phyloP scores from a whole-genome alignment of 2,888 invertebrate genomes.

The Osmoderma eremita region DNA sequence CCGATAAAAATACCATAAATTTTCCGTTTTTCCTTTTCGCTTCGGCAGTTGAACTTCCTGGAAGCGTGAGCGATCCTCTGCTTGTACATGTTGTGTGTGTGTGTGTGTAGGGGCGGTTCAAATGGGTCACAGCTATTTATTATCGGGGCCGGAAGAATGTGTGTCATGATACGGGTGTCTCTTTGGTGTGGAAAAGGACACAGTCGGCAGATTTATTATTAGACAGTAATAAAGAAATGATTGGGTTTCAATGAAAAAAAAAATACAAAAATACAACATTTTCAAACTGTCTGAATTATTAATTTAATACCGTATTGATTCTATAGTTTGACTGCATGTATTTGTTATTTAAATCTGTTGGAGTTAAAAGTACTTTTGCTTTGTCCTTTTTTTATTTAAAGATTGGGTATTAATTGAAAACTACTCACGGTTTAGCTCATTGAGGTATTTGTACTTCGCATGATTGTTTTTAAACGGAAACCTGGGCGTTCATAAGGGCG shows the following conservation, averaged over 20 bases:
- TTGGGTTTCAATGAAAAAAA: conserved; percentile 13
- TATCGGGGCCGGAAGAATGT: conserved; percentile 10
- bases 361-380: no score
- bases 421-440: no score
- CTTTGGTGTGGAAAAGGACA: background rate
- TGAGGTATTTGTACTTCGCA: no score
- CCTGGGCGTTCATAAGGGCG: no score
- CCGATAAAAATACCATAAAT: conserved; percentile 48
- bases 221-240: conserved; percentile 27
- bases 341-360: no score
- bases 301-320: no score
- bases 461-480: no score
- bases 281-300: no score
- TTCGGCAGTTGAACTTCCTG: background rate
- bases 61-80: background rate
- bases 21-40: conserved; percentile 24
- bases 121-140: conserved; percentile 30
- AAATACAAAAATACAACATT: no score
- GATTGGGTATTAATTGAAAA: no score
- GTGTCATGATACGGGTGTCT: background rate
- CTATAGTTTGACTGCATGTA: no score
- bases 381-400: no score
- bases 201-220: conserved; percentile 21
- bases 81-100: conserved; percentile 6
- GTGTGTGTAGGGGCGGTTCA: conserved; percentile 5